Evolutionary conservation across 2,113 vertebrate genomes (phyloP).

Genomic region (Ia io): DNA sequence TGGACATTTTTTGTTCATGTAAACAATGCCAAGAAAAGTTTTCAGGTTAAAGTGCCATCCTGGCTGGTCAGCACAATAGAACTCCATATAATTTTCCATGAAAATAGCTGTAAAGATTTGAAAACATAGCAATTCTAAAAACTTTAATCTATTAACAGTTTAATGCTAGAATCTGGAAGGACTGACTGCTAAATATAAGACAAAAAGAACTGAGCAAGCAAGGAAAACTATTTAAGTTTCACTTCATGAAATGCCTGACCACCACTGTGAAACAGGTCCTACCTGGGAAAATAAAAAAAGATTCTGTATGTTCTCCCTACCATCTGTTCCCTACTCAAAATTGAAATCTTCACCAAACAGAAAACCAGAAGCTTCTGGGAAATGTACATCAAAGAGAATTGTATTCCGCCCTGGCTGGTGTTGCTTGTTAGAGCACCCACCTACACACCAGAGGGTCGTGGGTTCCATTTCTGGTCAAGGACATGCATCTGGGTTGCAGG

Average conservation of each 20-base stretch:
- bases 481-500: background rate
- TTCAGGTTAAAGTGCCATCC: slow-evolving; percentile 21
- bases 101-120: background rate
- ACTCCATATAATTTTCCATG: background rate
- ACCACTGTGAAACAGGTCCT: background rate
- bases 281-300: background rate
- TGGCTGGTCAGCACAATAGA: background rate
- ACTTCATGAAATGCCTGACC: background rate
- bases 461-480: background rate
- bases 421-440: background rate
- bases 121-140: background rate
- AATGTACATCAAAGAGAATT: background rate
- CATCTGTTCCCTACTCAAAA: background rate
- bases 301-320: background rate
- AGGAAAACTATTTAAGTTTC: background rate
- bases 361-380: background rate
- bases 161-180: background rate
- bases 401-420: background rate
- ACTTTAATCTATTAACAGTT: background rate
- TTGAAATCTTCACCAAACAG: background rate
- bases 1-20: background rate
- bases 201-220: background rate
- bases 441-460: background rate
- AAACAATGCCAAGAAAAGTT: background rate
- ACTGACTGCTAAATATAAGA: background rate